phyloP scores from a whole-genome alignment of 2,888 invertebrate genomes.

The Liodrosophila aerea region DNA sequence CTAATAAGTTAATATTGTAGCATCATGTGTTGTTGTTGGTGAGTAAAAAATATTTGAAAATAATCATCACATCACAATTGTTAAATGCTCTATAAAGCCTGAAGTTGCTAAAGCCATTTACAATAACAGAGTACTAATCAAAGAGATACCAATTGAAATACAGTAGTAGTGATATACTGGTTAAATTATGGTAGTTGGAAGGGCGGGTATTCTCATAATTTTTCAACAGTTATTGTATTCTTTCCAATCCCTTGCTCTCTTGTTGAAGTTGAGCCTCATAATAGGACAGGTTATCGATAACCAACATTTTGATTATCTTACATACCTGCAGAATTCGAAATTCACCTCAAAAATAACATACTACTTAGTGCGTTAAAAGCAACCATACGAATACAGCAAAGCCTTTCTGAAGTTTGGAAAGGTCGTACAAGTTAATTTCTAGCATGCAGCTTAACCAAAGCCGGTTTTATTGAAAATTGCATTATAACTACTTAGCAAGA shows the following conservation, averaged over 20 bases:
- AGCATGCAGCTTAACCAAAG: background rate
- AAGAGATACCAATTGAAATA: background rate
- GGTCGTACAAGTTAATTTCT: too few relatives aligned
- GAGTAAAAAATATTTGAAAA: slow-evolving; percentile 1
- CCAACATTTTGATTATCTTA: slow-evolving; percentile 23
- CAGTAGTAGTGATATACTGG: background rate
- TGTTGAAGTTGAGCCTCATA: too few relatives aligned
- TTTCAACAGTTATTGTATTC: too few relatives aligned
- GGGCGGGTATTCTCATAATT: too few relatives aligned
- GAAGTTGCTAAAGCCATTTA: too few relatives aligned
- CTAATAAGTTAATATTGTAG: slow-evolving; percentile 8
- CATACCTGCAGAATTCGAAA: slow-evolving; percentile 30
- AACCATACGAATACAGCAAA: too few relatives aligned
- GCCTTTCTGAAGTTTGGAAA: too few relatives aligned
- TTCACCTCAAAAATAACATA: slow-evolving; percentile 3
- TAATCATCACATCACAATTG: slow-evolving; percentile 3
- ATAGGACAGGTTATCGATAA: background rate
- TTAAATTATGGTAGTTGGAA: too few relatives aligned
- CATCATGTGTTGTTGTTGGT: slow-evolving; percentile 22
- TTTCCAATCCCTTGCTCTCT: too few relatives aligned
- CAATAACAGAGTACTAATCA: too few relatives aligned
- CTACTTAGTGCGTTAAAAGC: too few relatives aligned
- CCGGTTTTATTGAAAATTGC: background rate
- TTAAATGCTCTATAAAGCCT: slow-evolving; percentile 21
- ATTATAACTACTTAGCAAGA: too few relatives aligned